These are phyloP conservation scores for Manis pentadactyla DNA, from an alignment of 2,797 vertebrate genomes.

Conservation along the genomic window DNA sequence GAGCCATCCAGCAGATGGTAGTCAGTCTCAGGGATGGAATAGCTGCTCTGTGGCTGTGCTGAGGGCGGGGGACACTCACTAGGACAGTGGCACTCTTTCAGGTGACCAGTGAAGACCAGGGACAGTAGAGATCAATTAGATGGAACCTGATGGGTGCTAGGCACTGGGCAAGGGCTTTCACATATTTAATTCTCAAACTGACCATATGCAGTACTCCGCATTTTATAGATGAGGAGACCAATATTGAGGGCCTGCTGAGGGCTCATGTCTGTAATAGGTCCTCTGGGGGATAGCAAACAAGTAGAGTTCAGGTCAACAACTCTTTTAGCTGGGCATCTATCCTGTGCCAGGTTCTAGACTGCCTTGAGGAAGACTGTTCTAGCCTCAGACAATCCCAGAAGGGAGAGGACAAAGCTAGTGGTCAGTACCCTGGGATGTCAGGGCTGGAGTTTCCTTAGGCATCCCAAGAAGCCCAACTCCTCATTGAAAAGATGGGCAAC, in stretches of 20 bases:
- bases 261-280: neutral
- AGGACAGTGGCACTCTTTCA: neutral
- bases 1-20: neutral
- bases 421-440: neutral
- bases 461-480: neutral
- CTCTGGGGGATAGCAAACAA: neutral
- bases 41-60: neutral
- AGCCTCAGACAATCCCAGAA: neutral
- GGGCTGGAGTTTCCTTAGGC: neutral
- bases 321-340: neutral
- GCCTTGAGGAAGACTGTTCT: neutral
- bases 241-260: neutral
- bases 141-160: neutral
- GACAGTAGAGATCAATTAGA: no score
- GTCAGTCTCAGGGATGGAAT: no score
- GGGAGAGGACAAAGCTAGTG: neutral
- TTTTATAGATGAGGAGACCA: neutral
- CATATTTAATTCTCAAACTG: rapidly evolving
- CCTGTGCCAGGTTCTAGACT: neutral
- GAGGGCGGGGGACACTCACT: neutral
- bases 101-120: neutral
- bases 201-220: rapidly evolving
- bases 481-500: neutral
- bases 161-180: neutral
- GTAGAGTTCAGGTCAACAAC: no score